Conservation (phyloP, 2,888 invertebrate species). For the Dicyrtoma fusca region DNA sequence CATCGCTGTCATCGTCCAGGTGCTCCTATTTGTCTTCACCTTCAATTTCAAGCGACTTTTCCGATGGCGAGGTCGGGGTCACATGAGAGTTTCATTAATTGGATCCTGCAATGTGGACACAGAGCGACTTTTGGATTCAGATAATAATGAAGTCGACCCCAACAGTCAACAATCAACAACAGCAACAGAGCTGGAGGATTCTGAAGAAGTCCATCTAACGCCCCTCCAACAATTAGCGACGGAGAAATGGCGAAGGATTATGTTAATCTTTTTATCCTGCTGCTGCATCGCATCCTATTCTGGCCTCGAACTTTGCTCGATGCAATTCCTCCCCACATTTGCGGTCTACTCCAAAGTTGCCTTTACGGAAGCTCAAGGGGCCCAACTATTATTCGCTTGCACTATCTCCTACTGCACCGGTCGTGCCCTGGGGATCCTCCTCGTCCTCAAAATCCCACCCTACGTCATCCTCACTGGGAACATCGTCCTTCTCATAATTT, state of each 20-base stretch:
- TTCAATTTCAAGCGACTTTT: background rate
- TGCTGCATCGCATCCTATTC: constrained; percentile 41
- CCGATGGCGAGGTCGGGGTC: background rate
- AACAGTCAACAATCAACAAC: no score
- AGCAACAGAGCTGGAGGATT: background rate
- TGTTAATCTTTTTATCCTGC: constrained; percentile 29
- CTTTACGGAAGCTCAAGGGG: constrained; percentile 35
- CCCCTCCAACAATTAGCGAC: background rate
- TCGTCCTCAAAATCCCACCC: constrained; percentile 38
- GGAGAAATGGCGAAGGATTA: background rate
- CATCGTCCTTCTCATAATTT: constrained; percentile 24
- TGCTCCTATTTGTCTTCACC: constrained; percentile 36
- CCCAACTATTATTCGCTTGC: constrained; percentile 36
- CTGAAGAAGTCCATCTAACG: background rate
- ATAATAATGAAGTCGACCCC: no score
- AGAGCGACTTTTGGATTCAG: no score
- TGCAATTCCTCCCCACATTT: constrained; percentile 45
- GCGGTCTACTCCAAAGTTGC: constrained; percentile 37
- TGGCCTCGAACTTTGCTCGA: constrained; percentile 41
- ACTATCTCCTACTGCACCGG: constrained; percentile 37
- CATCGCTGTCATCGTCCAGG: constrained; percentile 25
- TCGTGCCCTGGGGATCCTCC: constrained; percentile 37
- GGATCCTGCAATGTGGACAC: no score
- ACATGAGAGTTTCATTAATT: no score
- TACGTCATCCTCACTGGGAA: constrained; percentile 37